Percentiles rank a stretch among this genome's conserved stretches.
These are phyloP conservation scores for Drosophila limbata DNA, from an alignment of 2,888 invertebrate genomes.

Conservation along the genomic window DNA sequence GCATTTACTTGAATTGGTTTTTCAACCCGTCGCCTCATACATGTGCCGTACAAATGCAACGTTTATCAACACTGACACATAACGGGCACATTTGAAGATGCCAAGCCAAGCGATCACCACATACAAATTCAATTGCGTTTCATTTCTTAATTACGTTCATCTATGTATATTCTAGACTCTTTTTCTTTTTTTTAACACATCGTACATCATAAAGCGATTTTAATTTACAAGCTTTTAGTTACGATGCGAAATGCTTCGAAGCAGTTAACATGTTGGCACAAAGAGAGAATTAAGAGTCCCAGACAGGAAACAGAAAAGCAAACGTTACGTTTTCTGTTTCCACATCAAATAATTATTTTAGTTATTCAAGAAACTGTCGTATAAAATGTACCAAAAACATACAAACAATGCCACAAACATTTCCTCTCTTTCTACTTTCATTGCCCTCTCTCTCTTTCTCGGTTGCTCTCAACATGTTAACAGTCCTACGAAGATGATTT, in stretches of 20 bases:
- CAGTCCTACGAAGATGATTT: constrained; percentile 16
- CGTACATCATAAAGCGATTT: constrained; percentile 35
- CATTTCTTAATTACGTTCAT: constrained; percentile 23
- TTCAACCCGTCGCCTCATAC: background rate
- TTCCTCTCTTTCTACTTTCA: background rate
- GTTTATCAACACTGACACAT: constrained; percentile 61
- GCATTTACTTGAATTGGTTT: constrained; percentile 31
- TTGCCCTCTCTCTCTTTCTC: background rate
- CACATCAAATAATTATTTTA: background rate
- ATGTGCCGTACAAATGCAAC: constrained; percentile 24
- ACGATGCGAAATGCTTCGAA: constrained; percentile 12
- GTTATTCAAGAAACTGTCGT: background rate
- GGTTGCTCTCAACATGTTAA: constrained; percentile 29
- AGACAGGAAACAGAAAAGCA: background rate
- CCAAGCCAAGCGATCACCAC: constrained; percentile 60
- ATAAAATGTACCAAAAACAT: constrained; percentile 12
- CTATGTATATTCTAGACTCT: constrained; percentile 20
- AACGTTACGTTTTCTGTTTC: background rate
- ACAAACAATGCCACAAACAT: constrained; percentile 19
- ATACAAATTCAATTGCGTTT: constrained; percentile 50
- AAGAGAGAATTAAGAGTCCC: constrained; percentile 1
- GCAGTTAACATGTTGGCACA: constrained; percentile 33
- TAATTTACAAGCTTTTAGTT: constrained; percentile 54
- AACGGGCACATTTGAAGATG: constrained; percentile 36
- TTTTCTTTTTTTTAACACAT: background rate